Percentiles rank a stretch among this genome's conserved stretches.
Conservation (phyloP, 2,888 invertebrate species). For the Agrotis clavis region DNA sequence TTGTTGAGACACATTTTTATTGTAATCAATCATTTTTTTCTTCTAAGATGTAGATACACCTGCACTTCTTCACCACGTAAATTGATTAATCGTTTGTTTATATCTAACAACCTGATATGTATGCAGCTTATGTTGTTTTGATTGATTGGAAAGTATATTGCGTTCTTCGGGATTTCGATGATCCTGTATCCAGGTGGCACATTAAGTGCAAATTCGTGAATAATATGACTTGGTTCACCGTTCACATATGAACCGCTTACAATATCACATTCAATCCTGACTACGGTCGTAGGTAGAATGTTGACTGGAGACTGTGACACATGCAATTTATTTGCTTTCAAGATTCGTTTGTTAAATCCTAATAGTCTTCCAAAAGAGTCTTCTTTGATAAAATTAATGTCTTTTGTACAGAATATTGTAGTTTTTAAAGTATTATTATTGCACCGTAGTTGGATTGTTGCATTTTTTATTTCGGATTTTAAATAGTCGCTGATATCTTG, state of each 20-base stretch:
- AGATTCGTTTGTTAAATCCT: neutral
- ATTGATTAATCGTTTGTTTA: slow-evolving; percentile 16
- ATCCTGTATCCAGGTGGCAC: slow-evolving; percentile 9
- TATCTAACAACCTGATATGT: slow-evolving; percentile 9
- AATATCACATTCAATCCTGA: slow-evolving; percentile 37
- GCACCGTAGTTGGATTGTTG: slow-evolving; percentile 1
- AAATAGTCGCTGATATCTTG: slow-evolving; percentile 4
- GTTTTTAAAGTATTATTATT: slow-evolving; percentile 17
- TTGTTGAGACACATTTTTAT: slow-evolving; percentile 3
- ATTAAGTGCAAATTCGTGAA: slow-evolving; percentile 11
- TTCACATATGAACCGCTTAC: slow-evolving; percentile 3
- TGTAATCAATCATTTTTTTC: slow-evolving; percentile 20
- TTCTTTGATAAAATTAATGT: slow-evolving; percentile 9
- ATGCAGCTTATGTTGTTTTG: slow-evolving; percentile 12
- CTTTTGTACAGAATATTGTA: slow-evolving; percentile 7
- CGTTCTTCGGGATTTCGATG: neutral
- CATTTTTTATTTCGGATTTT: slow-evolving; percentile 13
- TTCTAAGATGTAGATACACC: slow-evolving; percentile 7
- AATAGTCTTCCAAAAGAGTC: neutral
- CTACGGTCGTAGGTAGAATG: slow-evolving; percentile 9
- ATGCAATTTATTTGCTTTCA: slow-evolving; percentile 8
- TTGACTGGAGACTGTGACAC: neutral
- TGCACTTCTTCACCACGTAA: slow-evolving; percentile 25
- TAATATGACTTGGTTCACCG: slow-evolving; percentile 11
- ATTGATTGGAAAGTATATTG: neutral